Conservation (phyloP, 2,797 vertebrate genomes). For the Cuculus canorus region DNA sequence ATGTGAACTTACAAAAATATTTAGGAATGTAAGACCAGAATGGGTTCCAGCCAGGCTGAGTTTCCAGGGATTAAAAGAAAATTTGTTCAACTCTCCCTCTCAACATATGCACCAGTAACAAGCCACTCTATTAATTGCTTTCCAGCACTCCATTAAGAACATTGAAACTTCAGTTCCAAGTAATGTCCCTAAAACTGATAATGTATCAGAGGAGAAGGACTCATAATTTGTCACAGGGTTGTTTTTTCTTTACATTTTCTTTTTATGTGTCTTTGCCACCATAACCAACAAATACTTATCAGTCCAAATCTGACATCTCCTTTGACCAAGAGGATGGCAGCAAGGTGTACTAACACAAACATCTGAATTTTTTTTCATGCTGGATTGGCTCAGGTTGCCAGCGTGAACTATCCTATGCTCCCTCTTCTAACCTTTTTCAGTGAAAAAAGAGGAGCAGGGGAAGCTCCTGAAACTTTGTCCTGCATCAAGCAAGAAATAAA, state of each 20-base stretch:
- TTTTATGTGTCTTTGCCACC: accelerated
- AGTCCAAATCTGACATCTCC: neutral
- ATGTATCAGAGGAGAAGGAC: neutral
- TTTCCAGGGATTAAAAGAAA: conserved; percentile 7
- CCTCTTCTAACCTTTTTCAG: neutral
- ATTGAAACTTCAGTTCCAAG: neutral
- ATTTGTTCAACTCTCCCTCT: neutral
- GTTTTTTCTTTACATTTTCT: neutral
- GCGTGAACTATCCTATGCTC: accelerated
- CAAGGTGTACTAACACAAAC: neutral
- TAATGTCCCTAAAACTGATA: neutral
- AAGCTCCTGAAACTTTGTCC: neutral
- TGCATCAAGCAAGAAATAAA: neutral
- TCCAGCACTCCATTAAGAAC: neutral
- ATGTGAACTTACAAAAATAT: conserved; percentile 38
- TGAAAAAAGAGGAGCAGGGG: accelerated
- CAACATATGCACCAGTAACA: neutral
- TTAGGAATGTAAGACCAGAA: conserved; percentile 18
- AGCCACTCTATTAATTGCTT: neutral
- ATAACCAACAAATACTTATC: neutral
- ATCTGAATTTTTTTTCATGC: neutral
- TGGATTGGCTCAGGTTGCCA: neutral
- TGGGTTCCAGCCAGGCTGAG: neutral
- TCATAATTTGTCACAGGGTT: neutral
- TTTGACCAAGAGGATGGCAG: neutral